phyloP scores from a whole-genome alignment of 2,113 vertebrate species.

The Chamaetylas fuelleborni region DNA sequence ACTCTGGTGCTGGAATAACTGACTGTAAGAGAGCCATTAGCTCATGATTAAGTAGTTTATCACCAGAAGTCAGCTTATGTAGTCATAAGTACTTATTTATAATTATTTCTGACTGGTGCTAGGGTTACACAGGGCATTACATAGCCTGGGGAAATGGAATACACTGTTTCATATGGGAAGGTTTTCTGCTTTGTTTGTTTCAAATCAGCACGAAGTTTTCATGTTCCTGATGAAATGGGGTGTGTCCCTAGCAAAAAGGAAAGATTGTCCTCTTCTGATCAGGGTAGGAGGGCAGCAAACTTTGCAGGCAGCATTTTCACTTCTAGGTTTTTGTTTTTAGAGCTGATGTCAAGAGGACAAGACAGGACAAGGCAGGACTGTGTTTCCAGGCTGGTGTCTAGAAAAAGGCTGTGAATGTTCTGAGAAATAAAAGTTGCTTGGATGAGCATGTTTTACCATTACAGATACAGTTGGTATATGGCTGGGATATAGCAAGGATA shows the following conservation, averaged over 20 bases:
- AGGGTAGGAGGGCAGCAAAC: background rate
- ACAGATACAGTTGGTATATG: background rate
- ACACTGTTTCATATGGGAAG: background rate
- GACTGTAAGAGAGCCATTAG: constrained; percentile 54
- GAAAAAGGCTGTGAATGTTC: background rate
- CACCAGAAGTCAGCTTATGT: constrained; percentile 25
- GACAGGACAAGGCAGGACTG: background rate
- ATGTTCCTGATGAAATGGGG: background rate
- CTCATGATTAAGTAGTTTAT: constrained; percentile 67
- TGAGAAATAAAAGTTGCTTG: background rate
- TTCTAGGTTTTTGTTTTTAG: background rate
- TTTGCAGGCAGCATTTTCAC: background rate
- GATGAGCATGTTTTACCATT: background rate
- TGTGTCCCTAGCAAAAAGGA: background rate
- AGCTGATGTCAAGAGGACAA: background rate
- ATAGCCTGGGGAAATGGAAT: background rate
- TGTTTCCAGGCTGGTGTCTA: background rate
- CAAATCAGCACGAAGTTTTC: background rate
- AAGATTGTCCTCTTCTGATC: background rate
- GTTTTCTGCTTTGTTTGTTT: background rate
- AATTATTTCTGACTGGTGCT: constrained; percentile 6
- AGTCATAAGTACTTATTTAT: constrained; percentile 33
- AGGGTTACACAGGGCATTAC: background rate
- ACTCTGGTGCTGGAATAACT: constrained; percentile 26
- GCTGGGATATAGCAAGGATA: background rate